Percentiles rank a stretch among this genome's conserved stretches.
phyloP scores from a whole-genome alignment of 2,113 vertebrate species.

The Pantherophis guttatus region DNA sequence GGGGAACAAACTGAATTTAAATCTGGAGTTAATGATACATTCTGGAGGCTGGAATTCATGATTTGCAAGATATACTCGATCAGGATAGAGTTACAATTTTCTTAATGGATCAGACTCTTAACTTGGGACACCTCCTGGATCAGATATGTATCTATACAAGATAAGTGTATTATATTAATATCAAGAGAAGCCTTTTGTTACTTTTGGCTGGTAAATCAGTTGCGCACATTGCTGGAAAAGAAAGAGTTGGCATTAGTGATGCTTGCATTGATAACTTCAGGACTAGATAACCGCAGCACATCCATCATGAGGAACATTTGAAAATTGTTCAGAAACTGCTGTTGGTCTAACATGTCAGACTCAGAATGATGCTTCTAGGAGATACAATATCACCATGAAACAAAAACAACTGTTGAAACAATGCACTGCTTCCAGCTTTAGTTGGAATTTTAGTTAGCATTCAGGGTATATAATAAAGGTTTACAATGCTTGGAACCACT shows the following conservation, averaged over 20 bases:
- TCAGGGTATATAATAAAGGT: too few species aligned
- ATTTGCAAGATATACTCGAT: not conserved
- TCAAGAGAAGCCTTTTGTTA: not conserved
- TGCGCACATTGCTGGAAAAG: not conserved
- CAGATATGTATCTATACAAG: not conserved
- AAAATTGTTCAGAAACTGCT: not conserved
- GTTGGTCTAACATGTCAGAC: not conserved
- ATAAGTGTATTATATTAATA: not conserved
- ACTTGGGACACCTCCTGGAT: not conserved
- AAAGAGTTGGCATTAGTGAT: not conserved
- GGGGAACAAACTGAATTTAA: not conserved
- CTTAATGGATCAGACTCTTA: not conserved
- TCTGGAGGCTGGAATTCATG: not conserved
- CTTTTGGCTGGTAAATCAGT: not conserved
- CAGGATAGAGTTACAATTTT: not conserved
- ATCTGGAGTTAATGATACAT: not conserved
- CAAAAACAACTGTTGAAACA: too few species aligned
- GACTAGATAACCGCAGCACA: not conserved
- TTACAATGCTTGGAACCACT: too few species aligned
- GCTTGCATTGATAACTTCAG: not conserved
- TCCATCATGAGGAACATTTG: not conserved
- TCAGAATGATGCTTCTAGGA: not conserved
- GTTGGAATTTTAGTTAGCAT: too few species aligned
- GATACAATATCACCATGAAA: not conserved
- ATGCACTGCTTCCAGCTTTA: too few species aligned